phyloP scores from a whole-genome alignment of 2,888 invertebrate genomes.

The Athrips mouffetella region DNA sequence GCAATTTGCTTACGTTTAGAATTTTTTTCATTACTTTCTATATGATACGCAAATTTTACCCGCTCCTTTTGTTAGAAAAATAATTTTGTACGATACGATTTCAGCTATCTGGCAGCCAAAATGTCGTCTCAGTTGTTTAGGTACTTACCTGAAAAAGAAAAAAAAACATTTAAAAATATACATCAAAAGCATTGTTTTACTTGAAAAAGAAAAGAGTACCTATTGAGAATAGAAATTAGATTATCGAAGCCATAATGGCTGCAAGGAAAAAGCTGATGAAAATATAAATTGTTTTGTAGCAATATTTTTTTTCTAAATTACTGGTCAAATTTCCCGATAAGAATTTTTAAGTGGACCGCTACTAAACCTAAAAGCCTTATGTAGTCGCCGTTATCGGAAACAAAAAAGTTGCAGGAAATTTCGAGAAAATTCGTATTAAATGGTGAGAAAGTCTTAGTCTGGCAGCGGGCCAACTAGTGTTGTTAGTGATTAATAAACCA shows the following conservation, averaged over 20 bases:
- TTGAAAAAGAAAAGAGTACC: not conserved
- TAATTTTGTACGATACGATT: too few relatives aligned
- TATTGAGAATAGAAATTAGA: not conserved
- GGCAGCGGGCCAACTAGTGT: slow-evolving; percentile 32
- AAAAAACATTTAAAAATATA: slow-evolving; percentile 21
- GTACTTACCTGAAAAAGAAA: slow-evolving; percentile 57
- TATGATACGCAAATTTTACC: too few relatives aligned
- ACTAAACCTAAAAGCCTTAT: not conserved
- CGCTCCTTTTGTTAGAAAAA: too few relatives aligned
- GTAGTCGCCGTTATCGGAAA: not conserved
- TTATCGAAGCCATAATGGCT: not conserved
- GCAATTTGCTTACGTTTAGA: slow-evolving; percentile 6
- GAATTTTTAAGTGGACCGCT: not conserved
- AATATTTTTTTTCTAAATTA: not conserved
- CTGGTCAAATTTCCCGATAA: not conserved
- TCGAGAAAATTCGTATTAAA: slow-evolving; percentile 36
- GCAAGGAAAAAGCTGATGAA: too few relatives aligned
- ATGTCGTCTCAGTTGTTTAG: too few relatives aligned
- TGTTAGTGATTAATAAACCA: not conserved
- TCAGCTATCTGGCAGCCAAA: too few relatives aligned
- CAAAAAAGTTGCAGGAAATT: slow-evolving; percentile 21
- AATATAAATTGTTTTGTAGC: not conserved
- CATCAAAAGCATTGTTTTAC: slow-evolving; percentile 4
- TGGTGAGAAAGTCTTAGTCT: slow-evolving; percentile 27
- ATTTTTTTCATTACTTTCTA: not conserved